Base-by-base conservation (phyloP, 2,888 invertebrate species). In the Dolichomitus sp. region DNA sequence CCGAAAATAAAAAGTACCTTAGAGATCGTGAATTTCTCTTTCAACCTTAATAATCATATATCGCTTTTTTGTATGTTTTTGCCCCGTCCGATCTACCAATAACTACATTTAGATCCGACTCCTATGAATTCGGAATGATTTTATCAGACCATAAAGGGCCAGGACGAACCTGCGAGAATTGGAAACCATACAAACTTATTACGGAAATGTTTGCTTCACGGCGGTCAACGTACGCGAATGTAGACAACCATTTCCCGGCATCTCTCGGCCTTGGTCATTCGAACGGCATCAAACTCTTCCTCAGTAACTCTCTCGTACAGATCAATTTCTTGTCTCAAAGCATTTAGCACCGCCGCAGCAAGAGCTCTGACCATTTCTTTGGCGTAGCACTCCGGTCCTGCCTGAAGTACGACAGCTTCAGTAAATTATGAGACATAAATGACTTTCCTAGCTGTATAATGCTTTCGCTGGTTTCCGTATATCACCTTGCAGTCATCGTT, bases 281-380 rank as follows among this genome's bases (percentile, higher is more conserved):
- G 95, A 84, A 97, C 96, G 0, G 97, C 96, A 88, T 98, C 97
- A 97, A 97, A 98, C 94, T 98, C 97, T 91, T 98, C 98, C 87
- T 97, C 97, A 0, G 97, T 97, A 3, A 97, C 96, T 92, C 96
- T 96, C 1, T 96, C 95, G 5, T 97, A 96, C 50, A 97, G 95
- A 37, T 97, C 96, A 70, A 95, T 95, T 93, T 98, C 97, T 52
- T 96, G 96, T 57, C 95, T 94, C 1, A 97, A 95, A 0, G 97
- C 96, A 50, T 95, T 95, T 57, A 97, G 96, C 72, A 98, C 90
- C 0, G 97, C 96, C n/a, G 95, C 95, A 11, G 96, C 94, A 89
- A 98, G 95, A 0, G 96, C 96, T 85, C 94, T 94, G 81, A 97
- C 93, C 85, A 97, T 90, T 91, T 97, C 97, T 82, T 96, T 94